phyloP scores from a whole-genome alignment of 1,140 invertebrate species.

The Drosophila kohkoa region DNA sequence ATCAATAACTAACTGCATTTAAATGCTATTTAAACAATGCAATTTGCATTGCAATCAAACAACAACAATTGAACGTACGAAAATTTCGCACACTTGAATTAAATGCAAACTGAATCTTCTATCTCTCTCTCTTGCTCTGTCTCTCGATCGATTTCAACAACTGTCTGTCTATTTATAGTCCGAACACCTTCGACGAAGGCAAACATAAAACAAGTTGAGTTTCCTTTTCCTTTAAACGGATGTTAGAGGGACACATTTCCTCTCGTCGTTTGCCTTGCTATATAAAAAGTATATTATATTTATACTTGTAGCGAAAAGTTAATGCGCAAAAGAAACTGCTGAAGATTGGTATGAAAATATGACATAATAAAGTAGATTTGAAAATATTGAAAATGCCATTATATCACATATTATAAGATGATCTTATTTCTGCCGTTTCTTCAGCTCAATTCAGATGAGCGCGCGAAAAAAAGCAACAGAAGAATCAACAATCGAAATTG shows the following conservation, averaged over 20 bases:
- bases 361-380: not conserved
- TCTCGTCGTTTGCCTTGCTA: not conserved
- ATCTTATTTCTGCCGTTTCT: not conserved
- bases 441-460: not conserved
- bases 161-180: not conserved
- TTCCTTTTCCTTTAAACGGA: conserved; percentile 21
- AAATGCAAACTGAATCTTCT: not conserved
- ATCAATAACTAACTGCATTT: conserved; percentile 61
- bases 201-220: not conserved
- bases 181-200: conserved; percentile 10
- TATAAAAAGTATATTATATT: not conserved
- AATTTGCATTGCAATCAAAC: conserved; percentile 42
- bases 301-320: no score
- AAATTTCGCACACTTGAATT: conserved; percentile 64
- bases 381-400: conserved; percentile 2
- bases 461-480: not conserved
- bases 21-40: conserved; percentile 44
- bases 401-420: not conserved
- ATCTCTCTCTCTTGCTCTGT: no score
- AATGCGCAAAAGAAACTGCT: not conserved
- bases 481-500: conserved; percentile 40
- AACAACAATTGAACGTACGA: conserved; percentile 19
- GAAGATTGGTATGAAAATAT: not conserved
- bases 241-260: not conserved
- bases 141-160: no score